phyloP scores from a whole-genome alignment of 2,888 invertebrate species.

The Lithodes maja region DNA sequence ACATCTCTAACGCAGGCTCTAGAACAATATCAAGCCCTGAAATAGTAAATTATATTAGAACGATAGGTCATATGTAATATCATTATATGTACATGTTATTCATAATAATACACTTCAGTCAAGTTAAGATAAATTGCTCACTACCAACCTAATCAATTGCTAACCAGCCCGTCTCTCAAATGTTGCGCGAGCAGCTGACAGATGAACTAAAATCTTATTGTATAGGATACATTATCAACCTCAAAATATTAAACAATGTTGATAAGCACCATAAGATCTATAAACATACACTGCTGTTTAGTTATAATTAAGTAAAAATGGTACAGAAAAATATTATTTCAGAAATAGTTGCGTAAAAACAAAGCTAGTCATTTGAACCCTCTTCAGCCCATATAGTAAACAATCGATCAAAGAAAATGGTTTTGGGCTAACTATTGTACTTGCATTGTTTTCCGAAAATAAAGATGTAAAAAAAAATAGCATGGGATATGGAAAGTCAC shows the following conservation, averaged over 20 bases:
- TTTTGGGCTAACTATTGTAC: neutral
- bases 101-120: neutral
- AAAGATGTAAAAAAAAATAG: no score
- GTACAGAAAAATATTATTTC: neutral
- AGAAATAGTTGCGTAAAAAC: neutral
- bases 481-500: no score
- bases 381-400: neutral
- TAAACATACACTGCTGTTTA: no score
- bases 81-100: neutral
- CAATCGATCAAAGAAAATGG: neutral
- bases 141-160: slow-evolving; percentile 41
- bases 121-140: neutral
- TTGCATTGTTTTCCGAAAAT: neutral
- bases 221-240: neutral
- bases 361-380: neutral
- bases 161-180: slow-evolving; percentile 22
- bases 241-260: no score
- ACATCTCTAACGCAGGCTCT: no score
- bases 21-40: no score
- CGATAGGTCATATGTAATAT: no score
- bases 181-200: slow-evolving; percentile 45
- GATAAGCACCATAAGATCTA: no score
- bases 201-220: neutral
- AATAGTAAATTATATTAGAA: no score
- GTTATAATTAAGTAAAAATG: neutral